phyloP scores from a whole-genome alignment of 2,113 vertebrate genomes.

The Brachypteracias leptosomus region DNA sequence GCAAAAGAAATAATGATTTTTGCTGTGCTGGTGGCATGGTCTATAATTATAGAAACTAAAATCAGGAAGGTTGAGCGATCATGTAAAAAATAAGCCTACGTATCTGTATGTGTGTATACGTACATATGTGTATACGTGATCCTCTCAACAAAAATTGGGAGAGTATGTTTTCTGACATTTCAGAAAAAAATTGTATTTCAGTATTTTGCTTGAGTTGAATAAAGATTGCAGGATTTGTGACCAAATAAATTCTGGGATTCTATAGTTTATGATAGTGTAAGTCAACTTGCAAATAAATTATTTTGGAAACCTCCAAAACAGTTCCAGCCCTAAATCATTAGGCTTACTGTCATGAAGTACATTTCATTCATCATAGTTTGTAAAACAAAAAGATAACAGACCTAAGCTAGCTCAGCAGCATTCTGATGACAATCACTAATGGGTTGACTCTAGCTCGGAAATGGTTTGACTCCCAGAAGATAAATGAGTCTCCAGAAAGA shows the following conservation, averaged over 20 bases:
- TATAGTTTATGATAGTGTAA: not conserved
- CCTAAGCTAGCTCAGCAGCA: not conserved
- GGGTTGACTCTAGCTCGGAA: not conserved
- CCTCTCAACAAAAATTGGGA: not conserved
- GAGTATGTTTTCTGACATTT: not conserved
- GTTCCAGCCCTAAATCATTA: not conserved
- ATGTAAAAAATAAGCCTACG: not conserved
- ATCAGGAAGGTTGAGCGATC: not conserved
- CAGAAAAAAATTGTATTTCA: not conserved
- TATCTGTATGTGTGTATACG: not conserved
- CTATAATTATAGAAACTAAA: not conserved
- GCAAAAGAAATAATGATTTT: not conserved
- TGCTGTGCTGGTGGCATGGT: not conserved
- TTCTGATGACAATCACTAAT: constrained; percentile 13
- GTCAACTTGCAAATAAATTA: not conserved
- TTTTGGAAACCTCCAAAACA: not conserved
- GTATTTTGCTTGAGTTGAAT: not conserved
- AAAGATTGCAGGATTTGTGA: not conserved
- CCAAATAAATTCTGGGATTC: not conserved
- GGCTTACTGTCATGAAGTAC: not conserved
- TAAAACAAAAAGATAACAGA: not conserved
- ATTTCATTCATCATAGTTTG: not conserved
- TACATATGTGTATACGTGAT: not conserved
- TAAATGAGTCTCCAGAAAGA: not conserved
- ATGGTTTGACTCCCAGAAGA: not conserved